Evolutionary conservation across 2,113 vertebrate species (phyloP).

Genomic region (Miniopterus natalensis): DNA sequence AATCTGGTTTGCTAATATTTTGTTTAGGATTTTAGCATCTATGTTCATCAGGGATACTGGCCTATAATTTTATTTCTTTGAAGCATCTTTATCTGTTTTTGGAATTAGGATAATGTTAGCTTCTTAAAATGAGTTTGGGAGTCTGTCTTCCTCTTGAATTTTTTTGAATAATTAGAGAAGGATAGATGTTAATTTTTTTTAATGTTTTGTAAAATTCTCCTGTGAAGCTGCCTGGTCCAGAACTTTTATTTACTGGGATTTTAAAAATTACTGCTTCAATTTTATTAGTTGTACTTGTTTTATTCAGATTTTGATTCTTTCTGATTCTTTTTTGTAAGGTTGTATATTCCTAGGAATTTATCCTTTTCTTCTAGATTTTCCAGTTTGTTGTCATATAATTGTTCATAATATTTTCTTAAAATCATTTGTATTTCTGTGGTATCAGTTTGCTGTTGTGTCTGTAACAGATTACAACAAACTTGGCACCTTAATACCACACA

Average conservation of each 20-base stretch:
- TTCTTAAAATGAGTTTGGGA: background rate
- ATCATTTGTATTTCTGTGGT: background rate
- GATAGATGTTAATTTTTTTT: background rate
- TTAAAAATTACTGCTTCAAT: background rate
- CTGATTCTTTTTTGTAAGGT: background rate
- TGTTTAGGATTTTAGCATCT: no score
- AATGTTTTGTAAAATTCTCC: background rate
- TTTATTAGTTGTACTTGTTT: background rate
- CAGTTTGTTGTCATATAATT: background rate
- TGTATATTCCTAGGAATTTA: background rate
- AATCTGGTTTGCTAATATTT: no score
- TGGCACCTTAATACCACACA: background rate
- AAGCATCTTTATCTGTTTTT: background rate
- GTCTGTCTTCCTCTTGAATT: background rate
- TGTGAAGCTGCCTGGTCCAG: background rate
- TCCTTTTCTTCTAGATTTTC: background rate
- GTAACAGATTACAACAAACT: background rate
- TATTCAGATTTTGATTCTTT: background rate
- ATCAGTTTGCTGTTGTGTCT: background rate
- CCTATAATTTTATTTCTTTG: background rate
- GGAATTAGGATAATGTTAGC: background rate
- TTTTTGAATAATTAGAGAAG: background rate
- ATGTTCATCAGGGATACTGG: background rate
- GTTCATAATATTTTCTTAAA: background rate
- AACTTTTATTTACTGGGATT: no score